These are phyloP conservation scores for Actenoides hombroni DNA, from an alignment of 2,113 vertebrate species.

Conservation along the genomic window DNA sequence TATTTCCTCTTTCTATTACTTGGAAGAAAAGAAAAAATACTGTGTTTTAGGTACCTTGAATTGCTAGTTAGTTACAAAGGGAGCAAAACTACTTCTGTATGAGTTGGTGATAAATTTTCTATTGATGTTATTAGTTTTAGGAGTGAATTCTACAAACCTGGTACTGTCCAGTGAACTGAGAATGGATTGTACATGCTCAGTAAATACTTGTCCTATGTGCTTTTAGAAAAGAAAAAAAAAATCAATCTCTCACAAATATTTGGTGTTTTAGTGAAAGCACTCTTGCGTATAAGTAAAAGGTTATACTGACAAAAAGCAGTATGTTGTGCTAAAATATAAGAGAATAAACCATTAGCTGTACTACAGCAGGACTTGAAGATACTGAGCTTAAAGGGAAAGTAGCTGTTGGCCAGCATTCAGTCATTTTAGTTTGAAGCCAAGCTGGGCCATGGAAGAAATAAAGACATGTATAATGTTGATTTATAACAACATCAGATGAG, in stretches of 20 bases:
- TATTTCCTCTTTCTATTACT: background rate
- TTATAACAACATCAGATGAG: background rate
- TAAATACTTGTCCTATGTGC: background rate
- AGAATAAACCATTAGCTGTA: background rate
- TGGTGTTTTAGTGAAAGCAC: background rate
- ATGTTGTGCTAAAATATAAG: background rate
- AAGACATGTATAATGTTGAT: background rate
- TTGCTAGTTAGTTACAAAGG: background rate
- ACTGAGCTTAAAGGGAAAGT: background rate
- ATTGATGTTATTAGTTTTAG: background rate
- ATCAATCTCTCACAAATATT: background rate
- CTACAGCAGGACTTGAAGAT: background rate
- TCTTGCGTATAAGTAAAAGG: background rate
- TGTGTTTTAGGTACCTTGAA: background rate
- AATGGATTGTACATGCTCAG: background rate
- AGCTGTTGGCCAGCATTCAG: background rate
- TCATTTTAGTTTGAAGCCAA: background rate
- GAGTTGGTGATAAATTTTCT: background rate
- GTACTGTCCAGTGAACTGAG: background rate
- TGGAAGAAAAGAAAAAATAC: background rate
- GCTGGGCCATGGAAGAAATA: background rate
- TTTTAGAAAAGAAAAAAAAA: background rate
- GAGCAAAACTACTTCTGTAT: background rate
- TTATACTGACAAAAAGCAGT: background rate
- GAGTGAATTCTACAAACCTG: background rate